A percentile compares a stretch with the other conserved stretches of the same genome.
Evolutionary conservation across 2,797 vertebrate species (phyloP).

Genomic region (Neoniphon sammara): DNA sequence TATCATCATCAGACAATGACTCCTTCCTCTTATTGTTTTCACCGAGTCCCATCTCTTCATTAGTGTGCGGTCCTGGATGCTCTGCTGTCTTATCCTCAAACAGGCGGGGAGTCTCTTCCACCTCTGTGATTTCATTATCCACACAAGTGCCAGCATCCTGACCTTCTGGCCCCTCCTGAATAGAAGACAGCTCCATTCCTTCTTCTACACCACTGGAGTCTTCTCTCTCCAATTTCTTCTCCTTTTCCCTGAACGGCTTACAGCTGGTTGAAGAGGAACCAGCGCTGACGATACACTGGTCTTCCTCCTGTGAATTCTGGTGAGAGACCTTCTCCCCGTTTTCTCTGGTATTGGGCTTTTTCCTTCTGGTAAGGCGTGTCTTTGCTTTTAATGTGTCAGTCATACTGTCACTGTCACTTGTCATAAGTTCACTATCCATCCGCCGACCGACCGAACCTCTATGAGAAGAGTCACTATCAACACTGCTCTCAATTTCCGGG

Average conservation of each 20-base stretch:
- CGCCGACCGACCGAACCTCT: neutral
- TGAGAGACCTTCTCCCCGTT: neutral
- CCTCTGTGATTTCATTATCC: neutral
- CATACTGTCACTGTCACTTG: neutral
- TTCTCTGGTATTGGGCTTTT: neutral
- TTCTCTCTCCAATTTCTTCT: slow-evolving; percentile 8
- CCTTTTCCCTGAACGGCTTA: neutral
- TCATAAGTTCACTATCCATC: neutral
- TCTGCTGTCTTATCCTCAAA: neutral
- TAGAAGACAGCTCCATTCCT: neutral
- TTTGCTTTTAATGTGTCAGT: neutral
- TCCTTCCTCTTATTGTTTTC: neutral
- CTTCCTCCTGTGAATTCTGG: neutral
- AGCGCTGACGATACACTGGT: neutral
- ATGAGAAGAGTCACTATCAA: neutral
- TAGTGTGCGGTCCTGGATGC: neutral
- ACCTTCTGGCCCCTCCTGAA: neutral
- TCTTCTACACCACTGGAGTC: slow-evolving; percentile 4
- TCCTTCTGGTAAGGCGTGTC: neutral
- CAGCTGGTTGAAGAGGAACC: neutral
- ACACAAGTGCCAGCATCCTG: neutral
- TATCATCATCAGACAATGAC: neutral
- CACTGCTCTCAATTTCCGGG: neutral
- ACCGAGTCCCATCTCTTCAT: neutral
- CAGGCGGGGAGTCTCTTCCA: neutral